Base-by-base conservation (phyloP, 2,888 invertebrate genomes). In the Corythucha ciliata region DNA sequence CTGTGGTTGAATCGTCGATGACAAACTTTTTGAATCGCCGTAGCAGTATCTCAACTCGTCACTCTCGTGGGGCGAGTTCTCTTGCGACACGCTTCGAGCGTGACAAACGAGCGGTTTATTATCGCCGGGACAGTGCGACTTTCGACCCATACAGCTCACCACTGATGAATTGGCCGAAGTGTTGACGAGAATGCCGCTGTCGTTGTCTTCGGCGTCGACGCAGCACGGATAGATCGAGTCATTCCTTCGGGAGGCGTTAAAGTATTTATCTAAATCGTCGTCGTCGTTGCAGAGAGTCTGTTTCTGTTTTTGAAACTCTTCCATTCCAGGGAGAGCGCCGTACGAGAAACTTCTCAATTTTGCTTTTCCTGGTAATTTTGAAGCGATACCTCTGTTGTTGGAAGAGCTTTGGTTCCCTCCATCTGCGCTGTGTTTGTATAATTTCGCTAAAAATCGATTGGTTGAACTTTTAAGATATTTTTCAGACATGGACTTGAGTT, bases 181-280 rank as follows among this genome's bases (percentile, higher is more conserved):
- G 63, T 80, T 82, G 61, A 82, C 80, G 64, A 82, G 71, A 60
- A 83, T 83, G 32, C 83, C 83, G 24, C 82, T 82, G 66, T 83
- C 83, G 53, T 79, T 79, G 67, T 83, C 83, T 64, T 81, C 81
- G 22, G 48, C 51, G 33, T 50, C 39, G 20, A 29, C 29, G 25
- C 34, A 37, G 14, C n/a, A 39, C n/a, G 48, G 36, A 25, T 52
- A 40, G 26, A 40, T 41, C 27, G 49, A 49, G 20, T 50, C 50
- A 33, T 42, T 42, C 33, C 44, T 37, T 20, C 44, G 42, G 5
- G 74, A 73, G 55, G 73, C 72, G 14, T 42, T 42, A 62, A 72
- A 73, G 12, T 70, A 69, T 42, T 69, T 68, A 58, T 71, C 70
- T 57, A 72, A 71, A 12, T 72, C 69, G 33, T 58, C 60, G 34